A percentile compares a stretch with the other conserved stretches of the same genome.
Evolutionary conservation across 2,888 invertebrate species (phyloP).

Genomic region (Beris morrisii): DNA sequence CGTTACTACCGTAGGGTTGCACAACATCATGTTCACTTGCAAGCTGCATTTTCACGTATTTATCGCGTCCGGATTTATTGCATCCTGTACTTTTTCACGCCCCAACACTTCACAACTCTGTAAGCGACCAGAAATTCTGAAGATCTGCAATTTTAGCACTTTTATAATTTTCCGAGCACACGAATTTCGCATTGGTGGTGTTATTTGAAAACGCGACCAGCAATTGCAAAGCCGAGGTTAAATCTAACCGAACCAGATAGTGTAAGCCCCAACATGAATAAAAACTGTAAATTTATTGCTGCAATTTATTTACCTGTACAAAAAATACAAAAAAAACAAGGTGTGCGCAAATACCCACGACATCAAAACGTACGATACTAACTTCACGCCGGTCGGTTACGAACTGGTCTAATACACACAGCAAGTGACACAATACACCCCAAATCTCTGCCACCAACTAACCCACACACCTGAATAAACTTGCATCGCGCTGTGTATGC

Average conservation of each 20-base stretch:
- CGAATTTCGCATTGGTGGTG: background rate
- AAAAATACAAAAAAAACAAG: conserved; percentile 11
- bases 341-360: conserved; percentile 22
- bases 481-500: background rate
- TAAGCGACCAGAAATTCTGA: no score
- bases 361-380: conserved; percentile 50
- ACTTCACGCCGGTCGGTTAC: conserved; percentile 58
- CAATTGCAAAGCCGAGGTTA: no score
- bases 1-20: conserved; percentile 1
- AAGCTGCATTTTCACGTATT: no score
- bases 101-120: no score
- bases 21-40: background rate
- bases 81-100: no score
- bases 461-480: conserved; percentile 27
- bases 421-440: conserved; percentile 49
- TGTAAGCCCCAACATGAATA: no score
- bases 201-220: no score
- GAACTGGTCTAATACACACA: conserved; percentile 56
- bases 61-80: no score
- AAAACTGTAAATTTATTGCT: no score
- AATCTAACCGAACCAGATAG: no score
- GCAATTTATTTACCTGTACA: background rate
- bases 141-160: no score
- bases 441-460: conserved; percentile 36
- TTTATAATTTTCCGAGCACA: background rate